phyloP scores from a whole-genome alignment of 2,888 invertebrate genomes.

The Watsonalla binaria region DNA sequence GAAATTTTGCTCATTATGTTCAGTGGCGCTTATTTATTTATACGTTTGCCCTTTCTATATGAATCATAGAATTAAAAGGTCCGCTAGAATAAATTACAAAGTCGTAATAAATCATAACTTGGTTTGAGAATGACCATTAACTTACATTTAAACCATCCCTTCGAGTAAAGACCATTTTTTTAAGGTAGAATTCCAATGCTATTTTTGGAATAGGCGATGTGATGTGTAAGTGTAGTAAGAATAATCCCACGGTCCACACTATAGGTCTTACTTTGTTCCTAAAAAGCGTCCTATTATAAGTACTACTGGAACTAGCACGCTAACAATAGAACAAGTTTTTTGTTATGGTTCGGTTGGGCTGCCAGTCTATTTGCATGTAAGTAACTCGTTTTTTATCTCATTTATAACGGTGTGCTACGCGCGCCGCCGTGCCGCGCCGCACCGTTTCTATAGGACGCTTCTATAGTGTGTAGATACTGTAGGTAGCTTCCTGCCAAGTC shows the following conservation, averaged over 20 bases:
- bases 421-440: slow-evolving; percentile 22
- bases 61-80: not conserved
- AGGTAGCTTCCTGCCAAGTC: slow-evolving; percentile 25
- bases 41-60: not conserved
- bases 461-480: slow-evolving; percentile 16
- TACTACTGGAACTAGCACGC: slow-evolving; percentile 5
- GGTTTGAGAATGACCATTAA: too few relatives aligned
- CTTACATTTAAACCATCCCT: too few relatives aligned
- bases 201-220: too few relatives aligned
- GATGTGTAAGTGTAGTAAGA: too few relatives aligned
- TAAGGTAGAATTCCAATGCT: too few relatives aligned
- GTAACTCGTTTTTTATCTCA: slow-evolving; percentile 40
- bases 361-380: slow-evolving; percentile 14
- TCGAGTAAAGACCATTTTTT: too few relatives aligned
- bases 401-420: slow-evolving; percentile 44
- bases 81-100: too few relatives aligned
- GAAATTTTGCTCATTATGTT: not conserved
- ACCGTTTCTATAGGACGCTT: slow-evolving; percentile 36
- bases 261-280: not conserved
- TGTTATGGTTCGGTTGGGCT: slow-evolving; percentile 8
- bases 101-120: too few relatives aligned
- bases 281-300: not conserved
- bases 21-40: not conserved
- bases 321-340: slow-evolving; percentile 28
- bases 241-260: too few relatives aligned